A percentile compares a stretch with the other conserved stretches of the same genome.
Conservation (phyloP, 2,113 vertebrate species). For the Boleophthalmus pectinirostris region DNA sequence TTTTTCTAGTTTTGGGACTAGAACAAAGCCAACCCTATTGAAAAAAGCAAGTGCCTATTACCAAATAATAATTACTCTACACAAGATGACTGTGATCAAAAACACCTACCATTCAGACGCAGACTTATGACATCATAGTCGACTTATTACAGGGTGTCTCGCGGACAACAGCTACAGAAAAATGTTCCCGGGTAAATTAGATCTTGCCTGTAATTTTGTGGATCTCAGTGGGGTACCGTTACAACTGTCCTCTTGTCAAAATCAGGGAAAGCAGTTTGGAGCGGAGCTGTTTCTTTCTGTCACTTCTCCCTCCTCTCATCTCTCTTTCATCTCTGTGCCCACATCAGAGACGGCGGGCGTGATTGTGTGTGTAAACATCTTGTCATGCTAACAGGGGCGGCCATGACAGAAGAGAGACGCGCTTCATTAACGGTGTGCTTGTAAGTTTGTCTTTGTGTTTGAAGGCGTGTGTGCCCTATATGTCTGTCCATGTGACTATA, state of each 20-base stretch:
- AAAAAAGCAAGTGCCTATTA: too few relatives aligned
- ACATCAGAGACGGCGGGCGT: constrained; percentile 63
- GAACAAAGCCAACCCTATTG: too few relatives aligned
- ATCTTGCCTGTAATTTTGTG: background rate
- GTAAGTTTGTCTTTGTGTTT: constrained; percentile 64
- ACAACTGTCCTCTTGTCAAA: constrained; percentile 71
- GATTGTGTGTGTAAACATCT: constrained; percentile 75
- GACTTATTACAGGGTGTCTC: background rate
- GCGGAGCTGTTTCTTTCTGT: constrained; percentile 32
- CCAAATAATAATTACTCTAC: too few relatives aligned
- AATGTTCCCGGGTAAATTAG: background rate
- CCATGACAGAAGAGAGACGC: constrained; percentile 69
- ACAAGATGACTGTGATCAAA: background rate
- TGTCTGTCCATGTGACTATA: constrained; percentile 17
- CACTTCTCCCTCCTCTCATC: constrained; percentile 54
- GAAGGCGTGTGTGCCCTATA: constrained; percentile 34
- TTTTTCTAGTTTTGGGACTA: too few relatives aligned
- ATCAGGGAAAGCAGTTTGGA: constrained; percentile 48
- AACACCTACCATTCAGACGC: background rate
- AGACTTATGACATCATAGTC: background rate
- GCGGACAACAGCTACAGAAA: background rate
- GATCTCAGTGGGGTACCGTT: constrained; percentile 63
- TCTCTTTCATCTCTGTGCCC: constrained; percentile 62
- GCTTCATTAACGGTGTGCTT: constrained; percentile 62
- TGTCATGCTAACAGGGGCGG: constrained; percentile 67